phyloP scores from a whole-genome alignment of 2,113 vertebrate genomes.

The Monarcha castaneiventris region DNA sequence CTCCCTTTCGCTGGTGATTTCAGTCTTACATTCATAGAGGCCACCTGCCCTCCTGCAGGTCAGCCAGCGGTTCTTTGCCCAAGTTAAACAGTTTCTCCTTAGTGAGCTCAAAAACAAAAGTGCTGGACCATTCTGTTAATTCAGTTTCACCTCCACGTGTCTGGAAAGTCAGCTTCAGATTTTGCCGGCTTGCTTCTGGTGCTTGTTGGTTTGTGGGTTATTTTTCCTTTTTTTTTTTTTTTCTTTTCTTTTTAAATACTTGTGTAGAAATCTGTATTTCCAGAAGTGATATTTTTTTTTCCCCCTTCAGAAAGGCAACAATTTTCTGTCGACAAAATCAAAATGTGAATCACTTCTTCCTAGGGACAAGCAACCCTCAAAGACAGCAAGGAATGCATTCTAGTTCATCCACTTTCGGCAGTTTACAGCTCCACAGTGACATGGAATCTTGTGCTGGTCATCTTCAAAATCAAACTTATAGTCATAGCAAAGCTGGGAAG shows the following conservation, averaged over 20 bases:
- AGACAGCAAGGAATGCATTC: slow-evolving; percentile 79
- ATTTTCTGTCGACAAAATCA: slow-evolving; percentile 49
- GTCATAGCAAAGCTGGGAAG: slow-evolving; percentile 90
- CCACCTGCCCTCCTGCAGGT: slow-evolving; percentile 72
- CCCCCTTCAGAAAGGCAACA: slow-evolving; percentile 34
- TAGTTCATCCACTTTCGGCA: slow-evolving; percentile 99
- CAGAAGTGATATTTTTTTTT: slow-evolving; percentile 42
- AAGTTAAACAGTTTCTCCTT: slow-evolving; percentile 74
- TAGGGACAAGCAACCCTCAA: slow-evolving; percentile 74
- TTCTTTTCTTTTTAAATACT: background rate
- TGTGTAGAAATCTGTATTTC: slow-evolving; percentile 17
- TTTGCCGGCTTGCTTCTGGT: slow-evolving; percentile 36
- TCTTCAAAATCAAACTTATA: slow-evolving; percentile 99
- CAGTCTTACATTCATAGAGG: slow-evolving; percentile 85
- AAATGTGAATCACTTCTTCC: slow-evolving; percentile 68
- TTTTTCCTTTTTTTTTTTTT: background rate
- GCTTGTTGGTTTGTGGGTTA: background rate
- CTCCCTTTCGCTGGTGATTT: slow-evolving; percentile 95
- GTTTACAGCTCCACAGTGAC: slow-evolving; percentile 97
- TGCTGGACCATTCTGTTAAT: slow-evolving; percentile 72
- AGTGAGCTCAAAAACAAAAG: slow-evolving; percentile 76
- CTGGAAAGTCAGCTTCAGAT: slow-evolving; percentile 14
- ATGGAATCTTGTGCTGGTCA: slow-evolving; percentile 98
- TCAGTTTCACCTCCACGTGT: slow-evolving; percentile 9
- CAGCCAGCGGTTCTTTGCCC: slow-evolving; percentile 74